Conservation (phyloP, 2,113 vertebrate species). For the Tursiops truncatus region DNA sequence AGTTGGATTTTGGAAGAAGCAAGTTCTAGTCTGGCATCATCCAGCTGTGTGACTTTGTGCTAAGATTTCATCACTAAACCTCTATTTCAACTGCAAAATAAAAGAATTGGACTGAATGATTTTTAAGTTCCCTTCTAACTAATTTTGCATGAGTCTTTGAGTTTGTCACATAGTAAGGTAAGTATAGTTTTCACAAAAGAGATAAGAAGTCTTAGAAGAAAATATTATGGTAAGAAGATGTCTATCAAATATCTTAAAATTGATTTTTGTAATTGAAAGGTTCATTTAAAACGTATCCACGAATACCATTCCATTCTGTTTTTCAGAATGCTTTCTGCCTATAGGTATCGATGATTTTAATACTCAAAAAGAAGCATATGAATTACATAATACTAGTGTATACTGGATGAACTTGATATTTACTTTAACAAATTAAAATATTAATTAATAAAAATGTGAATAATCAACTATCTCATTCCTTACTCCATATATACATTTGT, state of each 20-base stretch:
- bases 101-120: not conserved
- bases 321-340: slow-evolving; percentile 19
- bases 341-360: not conserved
- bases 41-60: not conserved
- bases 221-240: not conserved
- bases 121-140: slow-evolving; percentile 8
- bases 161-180: not conserved
- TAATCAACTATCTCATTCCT: not conserved
- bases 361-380: not conserved
- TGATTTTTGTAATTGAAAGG: slow-evolving; percentile 33
- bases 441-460: not conserved
- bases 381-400: not conserved
- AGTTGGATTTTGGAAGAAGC: not conserved
- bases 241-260: not conserved
- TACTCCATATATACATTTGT: not conserved
- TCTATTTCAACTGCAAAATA: not conserved
- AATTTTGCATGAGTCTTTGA: not conserved
- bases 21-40: not conserved
- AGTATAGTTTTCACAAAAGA: slow-evolving; percentile 24
- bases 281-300: not conserved
- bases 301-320: not conserved
- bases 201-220: not conserved
- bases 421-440: not conserved
- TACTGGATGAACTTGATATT: not conserved
- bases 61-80: slow-evolving; percentile 2